Percentiles rank a stretch among this genome's conserved stretches.
These are phyloP conservation scores for Gnatocerus cornutus DNA, from an alignment of 2,888 invertebrate species.

Conservation along the genomic window DNA sequence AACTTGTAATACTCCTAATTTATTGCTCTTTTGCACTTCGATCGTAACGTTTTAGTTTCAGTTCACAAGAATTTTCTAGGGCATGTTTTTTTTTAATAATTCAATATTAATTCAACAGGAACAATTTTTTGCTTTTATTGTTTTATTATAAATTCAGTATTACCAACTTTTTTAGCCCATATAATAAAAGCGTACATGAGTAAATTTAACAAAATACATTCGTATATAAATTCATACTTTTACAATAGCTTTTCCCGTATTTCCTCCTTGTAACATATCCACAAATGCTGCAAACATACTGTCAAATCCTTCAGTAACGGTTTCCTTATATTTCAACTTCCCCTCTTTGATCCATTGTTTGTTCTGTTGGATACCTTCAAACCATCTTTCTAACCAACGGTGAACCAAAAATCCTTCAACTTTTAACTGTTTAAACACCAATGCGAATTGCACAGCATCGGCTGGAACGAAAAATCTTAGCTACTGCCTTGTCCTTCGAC, in stretches of 20 bases:
- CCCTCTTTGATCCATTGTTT: conserved; percentile 79
- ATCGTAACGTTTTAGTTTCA: no score
- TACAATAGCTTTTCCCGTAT: conserved; percentile 62
- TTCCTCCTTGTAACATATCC: conserved; percentile 60
- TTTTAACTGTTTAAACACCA: conserved; percentile 55
- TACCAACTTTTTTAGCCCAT: no score
- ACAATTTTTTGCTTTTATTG: no score
- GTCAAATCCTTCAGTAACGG: conserved; percentile 79
- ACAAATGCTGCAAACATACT: conserved; percentile 60
- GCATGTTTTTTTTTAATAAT: no score
- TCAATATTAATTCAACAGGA: no score
- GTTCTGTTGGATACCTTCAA: conserved; percentile 78
- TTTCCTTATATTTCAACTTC: conserved; percentile 81
- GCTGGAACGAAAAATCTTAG: conserved; percentile 11
- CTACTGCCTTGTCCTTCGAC: neutral
- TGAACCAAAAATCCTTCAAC: conserved; percentile 60
- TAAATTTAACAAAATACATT: no score
- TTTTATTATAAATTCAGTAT: no score
- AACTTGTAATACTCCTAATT: no score
- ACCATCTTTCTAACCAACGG: conserved; percentile 72
- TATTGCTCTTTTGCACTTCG: no score
- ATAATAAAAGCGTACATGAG: no score
- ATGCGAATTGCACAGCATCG: conserved; percentile 28
- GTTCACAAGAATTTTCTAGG: no score
- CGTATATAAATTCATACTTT: conserved; percentile 50